Conservation (phyloP, 2,797 vertebrate species). For the Octomys mimax region DNA sequence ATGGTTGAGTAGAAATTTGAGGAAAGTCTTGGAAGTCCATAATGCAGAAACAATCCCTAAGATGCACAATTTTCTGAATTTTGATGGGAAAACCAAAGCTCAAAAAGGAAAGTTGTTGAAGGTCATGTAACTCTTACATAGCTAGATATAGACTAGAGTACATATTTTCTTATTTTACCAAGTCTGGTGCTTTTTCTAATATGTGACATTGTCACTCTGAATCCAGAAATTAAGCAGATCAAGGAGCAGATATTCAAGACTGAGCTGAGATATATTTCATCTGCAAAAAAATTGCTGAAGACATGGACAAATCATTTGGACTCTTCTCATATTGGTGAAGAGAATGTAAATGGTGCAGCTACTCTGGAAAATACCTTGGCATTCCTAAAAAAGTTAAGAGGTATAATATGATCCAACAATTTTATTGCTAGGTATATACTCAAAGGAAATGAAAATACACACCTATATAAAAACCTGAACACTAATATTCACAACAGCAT, state of each 20-base stretch:
- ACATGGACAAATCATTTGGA: neutral
- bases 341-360: neutral
- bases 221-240: constrained; percentile 5
- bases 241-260: constrained; percentile 9
- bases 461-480: constrained; percentile 35
- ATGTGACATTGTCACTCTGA: neutral
- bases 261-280: neutral
- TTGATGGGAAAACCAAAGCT: constrained; percentile 40
- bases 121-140: neutral
- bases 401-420: constrained; percentile 29
- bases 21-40: neutral
- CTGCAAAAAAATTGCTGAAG: neutral
- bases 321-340: neutral
- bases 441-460: constrained; percentile 43
- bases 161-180: neutral
- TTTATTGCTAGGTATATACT: constrained; percentile 36
- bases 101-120: constrained; percentile 9
- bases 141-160: neutral
- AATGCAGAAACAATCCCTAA: neutral
- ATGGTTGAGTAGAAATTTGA: neutral
- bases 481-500: constrained; percentile 1
- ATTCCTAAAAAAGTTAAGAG: constrained; percentile 12
- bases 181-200: constrained; percentile 6
- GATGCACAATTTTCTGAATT: neutral
- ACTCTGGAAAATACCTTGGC: neutral